Base-by-base conservation (phyloP, 2,113 vertebrate genomes). In the Rhynchomys soricoides region DNA sequence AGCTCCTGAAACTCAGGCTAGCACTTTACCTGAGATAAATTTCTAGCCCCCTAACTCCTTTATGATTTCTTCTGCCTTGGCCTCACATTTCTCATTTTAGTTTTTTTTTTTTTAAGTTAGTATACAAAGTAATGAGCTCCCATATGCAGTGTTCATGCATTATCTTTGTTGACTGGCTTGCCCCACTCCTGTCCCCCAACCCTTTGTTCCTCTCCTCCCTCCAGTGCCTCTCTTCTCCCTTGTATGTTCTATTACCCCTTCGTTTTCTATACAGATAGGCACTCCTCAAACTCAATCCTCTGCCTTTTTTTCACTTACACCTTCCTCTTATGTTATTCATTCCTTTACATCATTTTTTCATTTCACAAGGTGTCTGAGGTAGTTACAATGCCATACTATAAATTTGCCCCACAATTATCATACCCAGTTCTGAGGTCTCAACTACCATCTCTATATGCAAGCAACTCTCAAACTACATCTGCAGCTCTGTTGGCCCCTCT, bases 261-360 rank as follows among this genome's bases (percentile, higher is more conserved):
- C 26, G 37, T 57, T 40, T 22, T 40, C 79, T 34, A 29, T 52
- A 34, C 21, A 79, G 8, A 22, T 11, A 79, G 17, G 50, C 50
- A 37, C 37, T 37, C 50, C 81, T 89, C 64, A 74, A 86, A 55
- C 11, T 93, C 64, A 1, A 77, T 40, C 48, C 40, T 93, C 59
- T 81, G 37, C 29, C n/a, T 91, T 93, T 45, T 93, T 79, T 62
- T 82, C 43, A 43, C n/a, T 95, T 68, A n/a, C 31, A 29, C 48
- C 79, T 86, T 75, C 22, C 48, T 73, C 16, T 74, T 86, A 91
- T 86, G 70, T 87, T 74, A 83, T 88, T 94, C 37, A 79, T 81
- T 90, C 55, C 62, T 94, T 88, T 90, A 83, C 31, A 24, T 62
- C 7, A 13, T 37, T 83, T 83, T 83, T 78, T 82, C 52, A 78